A percentile compares a stretch with the other conserved stretches of the same genome.
Evolutionary conservation across 2,888 invertebrate genomes (phyloP).

Genomic region (Drosophila koepferae): DNA sequence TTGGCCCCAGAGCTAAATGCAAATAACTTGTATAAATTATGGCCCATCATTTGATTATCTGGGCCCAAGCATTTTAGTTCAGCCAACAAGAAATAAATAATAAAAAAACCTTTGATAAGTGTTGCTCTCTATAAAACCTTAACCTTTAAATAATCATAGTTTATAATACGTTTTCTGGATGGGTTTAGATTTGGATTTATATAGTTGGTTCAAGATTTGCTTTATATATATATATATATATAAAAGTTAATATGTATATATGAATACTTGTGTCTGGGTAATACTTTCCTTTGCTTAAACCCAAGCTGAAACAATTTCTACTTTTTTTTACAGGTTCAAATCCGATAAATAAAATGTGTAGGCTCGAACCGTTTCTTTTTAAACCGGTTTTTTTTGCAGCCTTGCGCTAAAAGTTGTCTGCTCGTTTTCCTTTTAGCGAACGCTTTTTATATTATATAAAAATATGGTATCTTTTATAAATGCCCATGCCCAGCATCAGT

Average conservation of each 20-base stretch:
- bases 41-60: constrained; percentile 38
- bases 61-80: constrained; percentile 27
- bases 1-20: constrained; percentile 59
- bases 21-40: constrained; percentile 76
- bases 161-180: neutral
- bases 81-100: constrained; percentile 3
- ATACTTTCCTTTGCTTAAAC: too few relatives aligned
- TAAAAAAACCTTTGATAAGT: constrained; percentile 28
- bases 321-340: neutral
- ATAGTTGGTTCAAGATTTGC: neutral
- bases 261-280: neutral
- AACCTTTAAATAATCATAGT: constrained; percentile 41
- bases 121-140: constrained; percentile 44
- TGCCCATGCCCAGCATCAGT: constrained; percentile 26
- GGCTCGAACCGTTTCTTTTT: constrained; percentile 6
- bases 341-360: neutral
- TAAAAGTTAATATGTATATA: neutral
- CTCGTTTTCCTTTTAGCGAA: constrained; percentile 20
- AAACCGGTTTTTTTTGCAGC: constrained; percentile 8
- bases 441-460: constrained; percentile 5
- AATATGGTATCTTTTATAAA: constrained; percentile 9
- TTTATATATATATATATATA: neutral
- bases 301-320: neutral
- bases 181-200: neutral
- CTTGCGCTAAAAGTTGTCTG: constrained; percentile 5